A percentile compares a stretch with the other conserved stretches of the same genome.
Evolutionary conservation across 2,797 vertebrate species (phyloP).

Genomic region (Antennarius maculatus): DNA sequence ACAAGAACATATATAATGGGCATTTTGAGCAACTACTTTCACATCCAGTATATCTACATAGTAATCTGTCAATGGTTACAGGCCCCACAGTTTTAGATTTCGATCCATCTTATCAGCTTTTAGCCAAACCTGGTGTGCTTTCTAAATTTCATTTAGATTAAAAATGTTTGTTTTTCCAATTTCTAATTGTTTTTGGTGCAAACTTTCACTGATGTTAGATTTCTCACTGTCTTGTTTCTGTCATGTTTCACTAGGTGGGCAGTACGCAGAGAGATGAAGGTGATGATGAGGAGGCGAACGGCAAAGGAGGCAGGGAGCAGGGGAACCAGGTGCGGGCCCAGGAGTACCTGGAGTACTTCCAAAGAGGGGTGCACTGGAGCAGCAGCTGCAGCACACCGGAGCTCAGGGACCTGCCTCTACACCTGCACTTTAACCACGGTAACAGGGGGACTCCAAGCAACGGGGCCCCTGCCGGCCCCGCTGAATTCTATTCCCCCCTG

Average conservation of each 20-base stretch:
- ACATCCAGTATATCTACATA: conserved; percentile 17
- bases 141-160: neutral
- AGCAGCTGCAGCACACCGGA: conserved; percentile 88
- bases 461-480: conserved; percentile 78
- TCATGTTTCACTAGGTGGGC: conserved; percentile 70
- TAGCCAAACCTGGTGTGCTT: neutral
- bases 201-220: neutral
- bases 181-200: neutral
- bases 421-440: conserved; percentile 86
- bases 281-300: conserved; percentile 69
- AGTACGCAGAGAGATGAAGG: conserved; percentile 78
- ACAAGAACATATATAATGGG: conserved; percentile 24
- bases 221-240: conserved; percentile 15
- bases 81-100: conserved; percentile 1
- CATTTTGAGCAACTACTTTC: neutral
- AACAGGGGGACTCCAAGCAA: conserved; percentile 85
- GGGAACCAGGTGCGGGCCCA: conserved; percentile 91
- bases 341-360: conserved; percentile 98
- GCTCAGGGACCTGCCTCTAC: conserved; percentile 86
- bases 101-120: neutral
- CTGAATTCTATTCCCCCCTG: conserved; percentile 81
- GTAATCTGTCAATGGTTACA: conserved; percentile 1
- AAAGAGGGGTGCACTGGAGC: conserved; percentile 88
- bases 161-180: neutral
- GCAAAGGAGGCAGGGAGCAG: conserved; percentile 83